Evolutionary conservation across 2,797 vertebrate species (phyloP), one percentile per base, ranked within the genome.

Genomic region (Eidolon dupreanum): DNA sequence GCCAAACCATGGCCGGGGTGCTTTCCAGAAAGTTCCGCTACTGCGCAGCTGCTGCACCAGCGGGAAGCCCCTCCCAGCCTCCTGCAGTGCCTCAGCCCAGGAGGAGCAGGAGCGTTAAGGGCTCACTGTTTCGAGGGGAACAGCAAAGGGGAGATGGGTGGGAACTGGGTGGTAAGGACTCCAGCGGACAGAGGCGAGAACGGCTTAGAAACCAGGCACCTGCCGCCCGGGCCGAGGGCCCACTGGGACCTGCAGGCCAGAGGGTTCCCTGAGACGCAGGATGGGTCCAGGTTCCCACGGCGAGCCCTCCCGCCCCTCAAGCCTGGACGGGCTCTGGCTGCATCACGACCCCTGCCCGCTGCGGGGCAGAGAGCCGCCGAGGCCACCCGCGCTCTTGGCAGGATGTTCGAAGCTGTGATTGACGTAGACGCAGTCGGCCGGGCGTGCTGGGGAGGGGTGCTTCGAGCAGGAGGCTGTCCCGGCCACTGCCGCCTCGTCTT

Each of bases 381-480:
- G 2, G 10, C 33, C 36, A 8, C 2, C n/a, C 11, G 24, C 17
- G 8, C 4, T 26, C 2, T 10, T 15, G 2, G 24, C 16, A 24
- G 68, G 43, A 6, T n/a, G 68, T 33, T 97, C 75, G 22, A 97
- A 98, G 82, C 86, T 0, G 0, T 1, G 0, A 26, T 98, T 98
- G 70, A 38, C 6, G 0, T 75, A 20, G 70, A 17, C 10, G 31
- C 17, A 17, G 2, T 19, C 13, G 13, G 13, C 65, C 1, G 1
- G 22, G 43, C 22, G 7, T 8, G 1, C 7, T 0, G 33, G 13
- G 8, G 17, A 3, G 2, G 71, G 66, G 7, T 68, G 5, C 8
- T 90, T 93, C 8, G 33, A 70, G 5, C 93, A 71, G 88, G 15
- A 83, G 41, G 16, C 93, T 36, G 5, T 43, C 1, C 7, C 2